Percentiles rank a stretch among this genome's conserved stretches.
These are phyloP conservation scores for Lycaena phlaeas DNA, from an alignment of 2,888 invertebrate species.

Conservation along the genomic window DNA sequence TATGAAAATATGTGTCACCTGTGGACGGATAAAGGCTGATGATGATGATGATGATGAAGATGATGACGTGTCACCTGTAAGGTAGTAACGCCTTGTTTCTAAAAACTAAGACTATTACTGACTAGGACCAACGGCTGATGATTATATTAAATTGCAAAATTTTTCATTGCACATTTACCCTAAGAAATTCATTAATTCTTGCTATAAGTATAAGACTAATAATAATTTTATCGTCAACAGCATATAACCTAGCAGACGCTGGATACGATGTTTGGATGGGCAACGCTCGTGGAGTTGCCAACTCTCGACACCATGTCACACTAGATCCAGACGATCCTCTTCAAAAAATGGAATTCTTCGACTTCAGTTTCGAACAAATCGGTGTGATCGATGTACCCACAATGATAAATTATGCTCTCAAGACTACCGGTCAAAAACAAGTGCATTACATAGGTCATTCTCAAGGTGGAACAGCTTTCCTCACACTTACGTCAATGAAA, in stretches of 20 bases:
- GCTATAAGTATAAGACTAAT: too few relatives aligned
- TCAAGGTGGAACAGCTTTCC: constrained; percentile 48
- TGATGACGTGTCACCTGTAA: too few relatives aligned
- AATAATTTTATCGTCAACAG: too few relatives aligned
- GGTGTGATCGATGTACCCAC: constrained; percentile 41
- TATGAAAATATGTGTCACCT: too few relatives aligned
- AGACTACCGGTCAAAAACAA: constrained; percentile 29
- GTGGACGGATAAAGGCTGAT: neutral
- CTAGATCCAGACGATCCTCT: constrained; percentile 33
- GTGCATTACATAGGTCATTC: constrained; percentile 58
- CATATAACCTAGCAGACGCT: constrained; percentile 75
- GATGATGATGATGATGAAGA: too few relatives aligned
- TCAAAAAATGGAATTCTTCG: constrained; percentile 37
- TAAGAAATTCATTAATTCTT: too few relatives aligned
- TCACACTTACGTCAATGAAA: constrained; percentile 36
- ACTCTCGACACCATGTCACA: constrained; percentile 72
- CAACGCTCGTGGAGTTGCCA: constrained; percentile 84
- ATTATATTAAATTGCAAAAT: too few relatives aligned
- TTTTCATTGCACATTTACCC: too few relatives aligned
- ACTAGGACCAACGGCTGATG: too few relatives aligned
- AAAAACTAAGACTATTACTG: too few relatives aligned
- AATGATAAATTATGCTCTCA: constrained; percentile 44
- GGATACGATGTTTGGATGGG: constrained; percentile 88
- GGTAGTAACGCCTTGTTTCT: too few relatives aligned
- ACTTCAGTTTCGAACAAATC: constrained; percentile 52